Percentiles rank a stretch among this genome's conserved stretches.
phyloP scores from a whole-genome alignment of 2,797 vertebrate genomes.

The Ceyx erithaca region DNA sequence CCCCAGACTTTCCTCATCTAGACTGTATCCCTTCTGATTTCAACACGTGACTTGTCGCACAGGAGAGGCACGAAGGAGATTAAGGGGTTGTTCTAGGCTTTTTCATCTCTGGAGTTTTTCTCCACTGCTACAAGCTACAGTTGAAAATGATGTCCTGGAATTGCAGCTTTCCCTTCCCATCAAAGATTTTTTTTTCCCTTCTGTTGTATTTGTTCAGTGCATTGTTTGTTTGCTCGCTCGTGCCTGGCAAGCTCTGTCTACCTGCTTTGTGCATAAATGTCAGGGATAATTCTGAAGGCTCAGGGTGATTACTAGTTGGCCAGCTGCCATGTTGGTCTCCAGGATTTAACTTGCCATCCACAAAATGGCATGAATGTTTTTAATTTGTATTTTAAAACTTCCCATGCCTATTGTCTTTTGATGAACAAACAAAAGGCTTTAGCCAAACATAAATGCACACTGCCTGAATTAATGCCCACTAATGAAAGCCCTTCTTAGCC shows the following conservation, averaged over 20 bases:
- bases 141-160: conserved; percentile 3
- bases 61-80: neutral
- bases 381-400: neutral
- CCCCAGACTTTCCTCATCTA: conserved; percentile 1
- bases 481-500: neutral
- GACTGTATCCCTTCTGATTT: neutral
- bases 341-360: conserved; percentile 33
- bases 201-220: conserved; percentile 7
- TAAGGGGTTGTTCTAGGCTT: conserved; percentile 14
- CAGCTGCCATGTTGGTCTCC: conserved; percentile 24
- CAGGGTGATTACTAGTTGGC: neutral
- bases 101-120: conserved; percentile 33
- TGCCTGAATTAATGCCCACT: neutral
- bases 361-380: conserved; percentile 8
- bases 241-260: neutral
- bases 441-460: neutral
- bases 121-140: neutral
- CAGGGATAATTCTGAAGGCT: conserved; percentile 19
- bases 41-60: conserved; percentile 27
- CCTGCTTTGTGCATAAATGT: conserved; percentile 30
- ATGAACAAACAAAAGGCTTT: neutral
- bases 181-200: neutral
- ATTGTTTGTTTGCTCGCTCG: conserved; percentile 1
- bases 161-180: neutral
- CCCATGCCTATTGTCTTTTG: neutral